A percentile compares a stretch with the other conserved stretches of the same genome.
phyloP scores from a whole-genome alignment of 2,888 invertebrate species.

The Meliscaeva auricollis region DNA sequence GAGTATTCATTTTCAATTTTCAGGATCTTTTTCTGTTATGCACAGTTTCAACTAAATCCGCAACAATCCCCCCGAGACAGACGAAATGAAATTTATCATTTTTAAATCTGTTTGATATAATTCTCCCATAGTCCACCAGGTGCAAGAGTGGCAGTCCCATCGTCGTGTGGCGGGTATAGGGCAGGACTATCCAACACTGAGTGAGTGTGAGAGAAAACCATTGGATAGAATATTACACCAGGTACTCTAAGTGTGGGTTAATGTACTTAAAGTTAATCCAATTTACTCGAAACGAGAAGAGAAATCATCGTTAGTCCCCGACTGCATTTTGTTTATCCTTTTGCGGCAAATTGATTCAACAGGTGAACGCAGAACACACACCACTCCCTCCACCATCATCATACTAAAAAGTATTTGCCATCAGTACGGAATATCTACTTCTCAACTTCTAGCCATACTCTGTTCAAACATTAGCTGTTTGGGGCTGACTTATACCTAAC shows the following conservation, averaged over 20 bases:
- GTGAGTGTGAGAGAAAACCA: background rate
- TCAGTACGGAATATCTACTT: background rate
- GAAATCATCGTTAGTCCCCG: conserved; percentile 73
- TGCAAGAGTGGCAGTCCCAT: background rate
- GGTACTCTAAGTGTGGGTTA: conserved; percentile 51
- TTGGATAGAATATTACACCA: conserved; percentile 9
- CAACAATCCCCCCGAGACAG: conserved; percentile 67
- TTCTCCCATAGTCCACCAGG: conserved; percentile 55
- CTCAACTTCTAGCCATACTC: background rate
- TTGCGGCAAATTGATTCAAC: conserved; percentile 73
- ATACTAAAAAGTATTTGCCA: background rate
- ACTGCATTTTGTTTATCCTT: conserved; percentile 73
- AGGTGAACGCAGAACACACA: conserved; percentile 50
- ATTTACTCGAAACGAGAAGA: conserved; percentile 73
- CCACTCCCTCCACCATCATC: background rate
- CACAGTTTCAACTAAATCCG: conserved; percentile 69
- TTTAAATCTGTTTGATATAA: conserved; percentile 75
- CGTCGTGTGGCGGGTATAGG: no score
- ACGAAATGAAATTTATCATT: conserved; percentile 73
- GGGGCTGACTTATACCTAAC: conserved; percentile 30
- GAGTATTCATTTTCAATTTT: conserved; percentile 70
- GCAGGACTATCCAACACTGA: background rate
- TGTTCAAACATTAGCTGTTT: conserved; percentile 32
- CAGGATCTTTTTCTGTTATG: conserved; percentile 61
- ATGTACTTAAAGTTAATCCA: conserved; percentile 74